phyloP scores from a whole-genome alignment of 2,888 invertebrate genomes.

The Lymantria monacha region DNA sequence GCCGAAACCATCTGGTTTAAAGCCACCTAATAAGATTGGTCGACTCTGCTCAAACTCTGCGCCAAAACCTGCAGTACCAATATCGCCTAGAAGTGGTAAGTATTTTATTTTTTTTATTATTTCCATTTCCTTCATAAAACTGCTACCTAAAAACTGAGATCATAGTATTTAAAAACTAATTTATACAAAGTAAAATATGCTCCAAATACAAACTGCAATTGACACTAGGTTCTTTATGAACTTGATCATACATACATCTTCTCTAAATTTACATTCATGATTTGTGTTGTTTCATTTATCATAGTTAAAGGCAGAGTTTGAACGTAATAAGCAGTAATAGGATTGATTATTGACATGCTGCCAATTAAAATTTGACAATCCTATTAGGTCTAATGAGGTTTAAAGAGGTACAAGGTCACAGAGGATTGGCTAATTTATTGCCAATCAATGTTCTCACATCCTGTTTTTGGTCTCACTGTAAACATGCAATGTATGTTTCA shows the following conservation, averaged over 20 bases:
- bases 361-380: slow-evolving; percentile 26
- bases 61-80: slow-evolving; percentile 86
- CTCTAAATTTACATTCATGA: background rate
- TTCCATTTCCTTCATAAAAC: background rate
- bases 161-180: background rate
- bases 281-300: slow-evolving; percentile 20
- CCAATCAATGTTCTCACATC: slow-evolving; percentile 26
- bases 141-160: background rate
- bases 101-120: slow-evolving; percentile 19
- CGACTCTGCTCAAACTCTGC: slow-evolving; percentile 84
- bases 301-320: slow-evolving; percentile 24
- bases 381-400: slow-evolving; percentile 41
- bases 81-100: slow-evolving; percentile 81
- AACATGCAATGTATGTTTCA: background rate
- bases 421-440: slow-evolving; percentile 29
- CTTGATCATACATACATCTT: background rate
- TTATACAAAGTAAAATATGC: slow-evolving; percentile 2
- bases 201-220: slow-evolving; percentile 65
- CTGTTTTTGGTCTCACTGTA: slow-evolving; percentile 8
- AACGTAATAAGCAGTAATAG: slow-evolving; percentile 1
- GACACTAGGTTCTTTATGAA: slow-evolving; percentile 36
- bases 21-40: slow-evolving; percentile 86
- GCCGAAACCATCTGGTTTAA: slow-evolving; percentile 83
- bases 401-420: slow-evolving; percentile 37
- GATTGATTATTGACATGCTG: background rate